Evolutionary conservation across 2,113 vertebrate species (phyloP).

Genomic region (Vombatus ursinus): DNA sequence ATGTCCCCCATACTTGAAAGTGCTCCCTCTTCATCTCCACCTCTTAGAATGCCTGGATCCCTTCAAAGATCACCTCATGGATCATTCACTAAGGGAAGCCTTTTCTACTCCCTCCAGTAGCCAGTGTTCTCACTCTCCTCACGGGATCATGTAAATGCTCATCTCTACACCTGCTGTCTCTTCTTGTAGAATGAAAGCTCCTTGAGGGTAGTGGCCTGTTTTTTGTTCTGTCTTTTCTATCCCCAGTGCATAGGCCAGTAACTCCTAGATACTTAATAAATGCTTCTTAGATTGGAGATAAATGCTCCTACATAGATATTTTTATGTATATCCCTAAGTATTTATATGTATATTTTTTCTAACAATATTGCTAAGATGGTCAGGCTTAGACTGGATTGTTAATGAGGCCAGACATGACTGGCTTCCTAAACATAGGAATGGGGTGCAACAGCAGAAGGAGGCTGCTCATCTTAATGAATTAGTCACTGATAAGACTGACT

Average conservation of each 20-base stretch:
- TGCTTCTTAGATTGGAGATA: not conserved
- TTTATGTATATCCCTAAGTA: not conserved
- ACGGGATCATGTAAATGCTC: not conserved
- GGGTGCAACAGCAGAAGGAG: not conserved
- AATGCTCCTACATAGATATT: not conserved
- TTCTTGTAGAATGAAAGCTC: not conserved
- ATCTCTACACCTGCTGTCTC: not conserved
- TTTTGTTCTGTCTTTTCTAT: not conserved
- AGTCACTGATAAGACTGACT: slow-evolving; percentile 1
- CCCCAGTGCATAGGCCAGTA: not conserved
- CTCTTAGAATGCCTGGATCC: not conserved
- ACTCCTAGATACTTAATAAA: not conserved
- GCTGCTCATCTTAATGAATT: not conserved
- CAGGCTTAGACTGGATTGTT: not conserved
- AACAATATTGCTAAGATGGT: not conserved
- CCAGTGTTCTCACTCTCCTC: too few species aligned
- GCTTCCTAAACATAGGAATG: not conserved
- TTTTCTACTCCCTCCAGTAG: too few species aligned
- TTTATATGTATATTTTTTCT: not conserved
- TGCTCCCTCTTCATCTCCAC: not conserved
- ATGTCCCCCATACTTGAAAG: too few species aligned
- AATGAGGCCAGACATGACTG: not conserved
- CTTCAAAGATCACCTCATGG: not conserved
- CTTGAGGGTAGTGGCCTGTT: not conserved
- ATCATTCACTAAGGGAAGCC: not conserved